Percentiles rank a stretch among this genome's conserved stretches.
Evolutionary conservation across 2,113 vertebrate genomes (phyloP).

Genomic region (Spea bombifrons): DNA sequence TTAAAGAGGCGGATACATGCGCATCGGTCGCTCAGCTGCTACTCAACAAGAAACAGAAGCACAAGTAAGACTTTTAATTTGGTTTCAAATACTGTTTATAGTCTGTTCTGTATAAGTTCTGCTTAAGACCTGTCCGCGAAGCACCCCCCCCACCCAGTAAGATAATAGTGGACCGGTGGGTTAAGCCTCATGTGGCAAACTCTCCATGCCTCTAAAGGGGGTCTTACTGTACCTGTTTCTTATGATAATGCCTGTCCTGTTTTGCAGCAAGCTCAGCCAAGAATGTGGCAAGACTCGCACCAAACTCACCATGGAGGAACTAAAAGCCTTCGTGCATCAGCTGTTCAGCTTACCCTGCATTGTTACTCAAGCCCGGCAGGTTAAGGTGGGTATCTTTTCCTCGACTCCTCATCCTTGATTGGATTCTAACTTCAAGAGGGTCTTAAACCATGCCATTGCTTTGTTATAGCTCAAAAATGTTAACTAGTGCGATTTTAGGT

Average conservation of each 20-base stretch:
- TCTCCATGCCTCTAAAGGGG: too few species aligned
- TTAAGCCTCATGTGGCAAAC: too few species aligned
- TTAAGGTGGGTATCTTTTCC: constrained; percentile 71
- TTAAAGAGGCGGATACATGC: constrained; percentile 97
- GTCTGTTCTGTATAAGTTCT: too few species aligned
- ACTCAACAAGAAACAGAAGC: constrained; percentile 91
- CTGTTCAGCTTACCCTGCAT: constrained; percentile 89
- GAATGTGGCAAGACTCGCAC: constrained; percentile 82
- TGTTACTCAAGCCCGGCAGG: constrained; percentile 91
- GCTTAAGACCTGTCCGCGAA: too few species aligned
- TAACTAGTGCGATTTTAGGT: too few species aligned
- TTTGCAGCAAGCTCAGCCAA: constrained; percentile 72
- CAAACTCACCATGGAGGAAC: constrained; percentile 93
- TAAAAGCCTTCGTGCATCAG: constrained; percentile 96
- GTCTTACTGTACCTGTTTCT: too few species aligned
- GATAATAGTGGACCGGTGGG: too few species aligned
- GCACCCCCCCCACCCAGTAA: too few species aligned
- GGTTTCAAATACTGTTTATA: too few species aligned
- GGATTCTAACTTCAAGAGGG: too few species aligned
- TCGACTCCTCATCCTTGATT: background rate
- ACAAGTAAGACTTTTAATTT: constrained; percentile 68
- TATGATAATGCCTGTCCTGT: constrained; percentile 18
- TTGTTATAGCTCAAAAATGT: too few species aligned
- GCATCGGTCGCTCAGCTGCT: constrained; percentile 95
- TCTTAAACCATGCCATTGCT: too few species aligned